Evolutionary conservation across 1,140 invertebrate genomes (phyloP), one percentile per base, ranked within the genome.

Genomic region (Drosophila oshimai): DNA sequence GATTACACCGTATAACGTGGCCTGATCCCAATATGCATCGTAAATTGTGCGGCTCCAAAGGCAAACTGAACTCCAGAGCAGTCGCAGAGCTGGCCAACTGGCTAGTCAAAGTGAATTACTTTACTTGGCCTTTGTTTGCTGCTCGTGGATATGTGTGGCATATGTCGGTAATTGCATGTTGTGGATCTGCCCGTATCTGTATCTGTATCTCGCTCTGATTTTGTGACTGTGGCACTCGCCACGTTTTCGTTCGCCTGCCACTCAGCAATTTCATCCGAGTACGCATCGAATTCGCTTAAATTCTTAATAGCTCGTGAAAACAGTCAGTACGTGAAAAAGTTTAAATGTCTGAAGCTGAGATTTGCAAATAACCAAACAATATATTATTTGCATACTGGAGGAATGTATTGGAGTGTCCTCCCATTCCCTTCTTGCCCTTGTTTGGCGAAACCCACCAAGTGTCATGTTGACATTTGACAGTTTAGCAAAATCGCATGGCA

Each of bases 391-490:
- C 54, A 34, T 37, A 17, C 26, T 7, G 39, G 18, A 4, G 9
- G 15, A 17, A 31, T 29, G 13, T 15, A 55, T 45, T 17, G 5
- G 13, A 34, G 13, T 13, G 12, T 49, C 18, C 12, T 57, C 12
- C 13, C 28, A 4, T 12, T 12, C 15, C 13, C 15, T 17, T 22
- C 26, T 2, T 15, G 10, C n/a, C 10, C 13, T 13, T 33, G 26
- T 12, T 17, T 29, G 29, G 24, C 34, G 68, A 54, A 55, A 64
- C 57, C 70, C 70, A 55, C 57, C 74, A 78, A 86, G 74, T 84
- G 81, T 69, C 81, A 86, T 86, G 81, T 86, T 86, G 81, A 86
- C 81, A 87, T 73, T 87, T 87, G 83, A 81, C 81, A 87, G 83
- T 88, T 87, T 87, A 87, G 76, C 73, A 81, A 44, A 39, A 49